Percentiles rank a stretch among this genome's conserved stretches.
phyloP scores from a whole-genome alignment of 2,888 invertebrate genomes.

The Orthosia gothica region DNA sequence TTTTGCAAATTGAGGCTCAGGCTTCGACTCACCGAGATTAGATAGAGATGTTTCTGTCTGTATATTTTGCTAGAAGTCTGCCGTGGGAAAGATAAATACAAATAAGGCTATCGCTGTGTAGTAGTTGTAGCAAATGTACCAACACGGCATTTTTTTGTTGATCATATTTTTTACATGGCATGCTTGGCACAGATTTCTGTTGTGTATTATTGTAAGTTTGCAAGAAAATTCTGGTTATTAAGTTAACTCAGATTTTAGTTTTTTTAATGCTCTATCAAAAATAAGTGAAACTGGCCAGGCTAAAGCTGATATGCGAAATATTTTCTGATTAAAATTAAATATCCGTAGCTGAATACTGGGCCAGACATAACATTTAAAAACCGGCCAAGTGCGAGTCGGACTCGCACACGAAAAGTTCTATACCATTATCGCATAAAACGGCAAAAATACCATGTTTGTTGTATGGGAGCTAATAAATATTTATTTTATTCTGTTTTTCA shows the following conservation, averaged over 20 bases:
- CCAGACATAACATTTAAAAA: too few relatives aligned
- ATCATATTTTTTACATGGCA: background rate
- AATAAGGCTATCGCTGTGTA: conserved; percentile 29
- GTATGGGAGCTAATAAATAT: too few relatives aligned
- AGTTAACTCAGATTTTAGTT: background rate
- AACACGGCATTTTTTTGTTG: background rate
- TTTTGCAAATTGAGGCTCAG: conserved; percentile 78
- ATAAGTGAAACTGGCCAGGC: background rate
- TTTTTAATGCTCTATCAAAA: background rate
- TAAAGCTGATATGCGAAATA: background rate
- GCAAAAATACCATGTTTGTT: too few relatives aligned
- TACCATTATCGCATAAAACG: too few relatives aligned
- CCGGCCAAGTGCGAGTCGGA: too few relatives aligned
- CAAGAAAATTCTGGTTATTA: too few relatives aligned
- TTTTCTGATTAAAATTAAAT: background rate
- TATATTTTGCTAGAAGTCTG: conserved; percentile 53
- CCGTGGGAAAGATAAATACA: conserved; percentile 42
- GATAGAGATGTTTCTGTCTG: conserved; percentile 68
- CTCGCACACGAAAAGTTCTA: too few relatives aligned
- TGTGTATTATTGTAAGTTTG: background rate
- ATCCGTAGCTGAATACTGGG: too few relatives aligned
- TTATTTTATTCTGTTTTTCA: too few relatives aligned
- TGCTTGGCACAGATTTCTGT: background rate
- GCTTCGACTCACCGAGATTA: conserved; percentile 72
- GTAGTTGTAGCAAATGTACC: conserved; percentile 40